Percentiles rank a stretch among this genome's conserved stretches.
Evolutionary conservation across 1,140 invertebrate species (phyloP).

Genomic region (Papilio glaucus): DNA sequence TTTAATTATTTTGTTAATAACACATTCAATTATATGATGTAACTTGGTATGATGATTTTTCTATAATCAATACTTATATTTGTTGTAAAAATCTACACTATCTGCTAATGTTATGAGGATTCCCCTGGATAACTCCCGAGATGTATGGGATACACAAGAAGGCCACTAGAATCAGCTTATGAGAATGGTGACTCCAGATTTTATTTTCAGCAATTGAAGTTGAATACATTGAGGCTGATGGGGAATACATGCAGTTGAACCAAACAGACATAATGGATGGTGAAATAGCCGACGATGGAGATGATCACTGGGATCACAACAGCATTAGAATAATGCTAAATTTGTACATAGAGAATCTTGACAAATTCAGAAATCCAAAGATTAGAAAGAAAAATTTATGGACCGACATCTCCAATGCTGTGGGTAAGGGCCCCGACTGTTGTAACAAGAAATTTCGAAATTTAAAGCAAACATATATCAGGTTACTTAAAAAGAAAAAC

Average conservation of each 20-base stretch:
- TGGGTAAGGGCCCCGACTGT: slow-evolving; percentile 68
- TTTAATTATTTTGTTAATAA: background rate
- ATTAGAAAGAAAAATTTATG: slow-evolving; percentile 78
- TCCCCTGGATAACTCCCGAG: background rate
- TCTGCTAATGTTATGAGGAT: background rate
- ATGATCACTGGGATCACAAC: slow-evolving; percentile 74
- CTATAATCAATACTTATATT: background rate
- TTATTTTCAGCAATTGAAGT: slow-evolving; percentile 73
- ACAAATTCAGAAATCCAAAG: slow-evolving; percentile 75
- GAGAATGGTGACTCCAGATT: slow-evolving; percentile 47
- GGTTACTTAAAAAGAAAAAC: slow-evolving; percentile 70
- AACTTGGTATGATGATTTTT: slow-evolving; percentile 3
- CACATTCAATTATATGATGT: background rate
- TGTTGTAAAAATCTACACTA: background rate
- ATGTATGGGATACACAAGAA: slow-evolving; percentile 25
- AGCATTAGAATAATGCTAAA: slow-evolving; percentile 63
- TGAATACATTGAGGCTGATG: slow-evolving; percentile 61
- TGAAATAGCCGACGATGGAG: slow-evolving; percentile 58
- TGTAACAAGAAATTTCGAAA: slow-evolving; percentile 80
- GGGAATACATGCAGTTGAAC: slow-evolving; percentile 61
- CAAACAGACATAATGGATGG: slow-evolving; percentile 63
- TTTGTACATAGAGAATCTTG: slow-evolving; percentile 71
- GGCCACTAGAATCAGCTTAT: slow-evolving; percentile 21
- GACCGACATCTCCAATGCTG: slow-evolving; percentile 64
- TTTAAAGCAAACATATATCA: slow-evolving; percentile 74